Evolutionary conservation across 2,888 invertebrate genomes (phyloP).

Genomic region (Eupsilia transversa): DNA sequence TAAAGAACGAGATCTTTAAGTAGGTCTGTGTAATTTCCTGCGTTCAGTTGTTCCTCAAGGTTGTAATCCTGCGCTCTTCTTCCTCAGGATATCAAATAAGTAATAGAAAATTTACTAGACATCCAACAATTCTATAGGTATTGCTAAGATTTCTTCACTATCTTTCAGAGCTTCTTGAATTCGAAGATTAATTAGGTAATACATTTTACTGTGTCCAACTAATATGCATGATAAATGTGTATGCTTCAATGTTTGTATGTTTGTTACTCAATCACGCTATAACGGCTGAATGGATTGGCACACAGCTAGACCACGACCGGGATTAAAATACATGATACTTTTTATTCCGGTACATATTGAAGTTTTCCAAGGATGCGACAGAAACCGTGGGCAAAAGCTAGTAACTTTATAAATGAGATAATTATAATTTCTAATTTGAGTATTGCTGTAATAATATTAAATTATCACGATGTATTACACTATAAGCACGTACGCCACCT

Average conservation of each 20-base stretch:
- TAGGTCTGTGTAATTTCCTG: slow-evolving; percentile 35
- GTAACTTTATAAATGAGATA: background rate
- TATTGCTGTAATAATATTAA: background rate
- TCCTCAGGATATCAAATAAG: slow-evolving; percentile 40
- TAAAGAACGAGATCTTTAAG: slow-evolving; percentile 15
- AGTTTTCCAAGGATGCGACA: background rate
- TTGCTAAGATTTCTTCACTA: slow-evolving; percentile 1
- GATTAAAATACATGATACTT: background rate
- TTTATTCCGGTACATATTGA: too few relatives aligned
- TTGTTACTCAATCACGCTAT: background rate
- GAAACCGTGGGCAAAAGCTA: background rate
- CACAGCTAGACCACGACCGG: background rate
- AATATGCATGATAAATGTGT: background rate
- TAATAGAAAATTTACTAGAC: slow-evolving; percentile 33
- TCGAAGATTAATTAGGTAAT: background rate
- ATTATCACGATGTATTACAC: background rate
- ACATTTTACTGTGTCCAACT: too few relatives aligned
- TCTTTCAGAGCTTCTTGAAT: background rate
- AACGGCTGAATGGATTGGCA: background rate
- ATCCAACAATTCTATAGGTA: background rate
- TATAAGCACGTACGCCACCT: background rate
- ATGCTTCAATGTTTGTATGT: background rate
- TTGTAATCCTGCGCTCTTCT: slow-evolving; percentile 11
- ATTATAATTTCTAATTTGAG: background rate
- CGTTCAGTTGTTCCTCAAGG: slow-evolving; percentile 26